These are phyloP conservation scores for Ormia ochracea DNA, from an alignment of 2,888 invertebrate genomes.

Conservation along the genomic window DNA sequence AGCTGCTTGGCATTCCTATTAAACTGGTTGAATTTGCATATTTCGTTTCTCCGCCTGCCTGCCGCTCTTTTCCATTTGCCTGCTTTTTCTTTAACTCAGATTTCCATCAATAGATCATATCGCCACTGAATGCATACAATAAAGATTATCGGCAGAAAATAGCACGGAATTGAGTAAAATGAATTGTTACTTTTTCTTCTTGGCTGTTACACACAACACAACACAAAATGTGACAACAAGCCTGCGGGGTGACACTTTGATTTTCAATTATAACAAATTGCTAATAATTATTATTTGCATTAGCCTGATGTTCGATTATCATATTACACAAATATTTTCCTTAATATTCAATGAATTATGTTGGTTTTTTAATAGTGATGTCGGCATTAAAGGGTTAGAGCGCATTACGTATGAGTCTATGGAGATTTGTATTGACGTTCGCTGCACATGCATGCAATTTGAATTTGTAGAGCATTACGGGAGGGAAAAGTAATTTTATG, in stretches of 20 bases:
- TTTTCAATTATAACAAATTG: constrained; percentile 55
- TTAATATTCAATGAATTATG: not conserved
- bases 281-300: constrained; percentile 51
- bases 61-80: not conserved
- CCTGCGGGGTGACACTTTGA: constrained; percentile 47
- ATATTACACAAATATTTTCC: constrained; percentile 14
- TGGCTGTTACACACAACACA: not conserved
- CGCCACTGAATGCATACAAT: constrained; percentile 25
- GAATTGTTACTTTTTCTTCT: not conserved
- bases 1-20: constrained; percentile 2
- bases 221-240: constrained; percentile 34
- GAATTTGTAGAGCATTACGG: no score
- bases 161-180: constrained; percentile 32
- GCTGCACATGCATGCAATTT: no score
- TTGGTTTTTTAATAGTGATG: not conserved
- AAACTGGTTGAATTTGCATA: constrained; percentile 53
- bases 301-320: constrained; percentile 21
- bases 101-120: constrained; percentile 59
- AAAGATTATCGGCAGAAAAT: constrained; percentile 39
- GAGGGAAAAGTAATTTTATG: no score
- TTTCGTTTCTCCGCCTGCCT: not conserved
- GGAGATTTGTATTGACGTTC: no score
- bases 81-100: not conserved
- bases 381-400: not conserved
- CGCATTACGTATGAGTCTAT: no score